Evolutionary conservation across 2,797 vertebrate genomes (phyloP), one percentile per base, ranked within the genome.

Genomic region (Enteromius anoplus): DNA sequence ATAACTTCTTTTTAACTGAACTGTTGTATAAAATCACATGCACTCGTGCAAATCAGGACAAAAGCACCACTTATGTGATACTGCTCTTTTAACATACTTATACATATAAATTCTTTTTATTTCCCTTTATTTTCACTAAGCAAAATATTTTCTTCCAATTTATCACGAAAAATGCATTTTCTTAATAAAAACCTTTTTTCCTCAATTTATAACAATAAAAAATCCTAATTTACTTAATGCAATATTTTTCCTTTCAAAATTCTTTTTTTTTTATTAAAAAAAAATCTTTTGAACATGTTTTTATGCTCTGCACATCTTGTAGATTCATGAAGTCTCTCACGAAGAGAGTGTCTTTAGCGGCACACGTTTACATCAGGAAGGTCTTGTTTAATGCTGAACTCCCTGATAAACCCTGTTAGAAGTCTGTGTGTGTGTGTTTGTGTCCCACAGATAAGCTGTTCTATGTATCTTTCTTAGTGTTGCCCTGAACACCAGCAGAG

Each of bases 371-470:
- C 45, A 32, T 78, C 37, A 49, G 23, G 11, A 37, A 47, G 49
- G 26, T 32, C 55, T 81, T 37, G 62, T 64, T 49, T 62, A 34
- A 73, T 49, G 55, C 69, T 51, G 60, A 29, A 32, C 26, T 64
- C 60, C 32, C 14, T 6, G 42, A 60, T 58, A 53, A 80, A 37
- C 49, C n/a, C 15, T 32, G 34, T 65, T 32, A 72, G 62, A 69
- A 81, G 53, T 72, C 14, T 19, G 19, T 8, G 34, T 29, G 66
- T 51, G 37, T 19, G 9, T 51, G 60, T 32, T 8, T 47, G 47
- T 73, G 32, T 53, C 87, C 75, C 73, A 75, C 82, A 85, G 91
- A 93, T 92, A 93, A 93, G 90, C 72, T 42, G 15, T 73, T 78
- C 15, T 37, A 29, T 9, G 58, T 45, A 8, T 71, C 40, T 65